Base-by-base conservation (phyloP, 1,140 invertebrate genomes). In the Zaprionus ghesquierei region DNA sequence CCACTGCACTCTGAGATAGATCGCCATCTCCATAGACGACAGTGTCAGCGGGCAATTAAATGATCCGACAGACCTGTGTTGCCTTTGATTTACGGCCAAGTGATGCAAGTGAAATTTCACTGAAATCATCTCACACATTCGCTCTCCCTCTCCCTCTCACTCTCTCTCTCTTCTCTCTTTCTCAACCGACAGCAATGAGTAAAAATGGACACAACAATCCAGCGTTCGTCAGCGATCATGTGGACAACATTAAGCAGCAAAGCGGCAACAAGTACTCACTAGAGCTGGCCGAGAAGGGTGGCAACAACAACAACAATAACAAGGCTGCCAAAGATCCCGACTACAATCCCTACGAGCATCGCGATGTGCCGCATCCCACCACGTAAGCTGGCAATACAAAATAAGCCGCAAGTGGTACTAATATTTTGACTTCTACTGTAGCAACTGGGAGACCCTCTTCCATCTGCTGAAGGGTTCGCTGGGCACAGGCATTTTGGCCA, bases 401-500 rank as follows among this genome's bases (percentile, higher is more conserved):
- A 18, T 41, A 8, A 41, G 1, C 2, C 6, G 8, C n/a, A 41
- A 8, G 6, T n/a, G 35, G 6, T 2, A 41, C 35, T 41, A 15
- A 41, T 73, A 74, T 74, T 81, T 89, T 5, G 9, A 23, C 46
- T 41, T 6, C n/a, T 18, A 50, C 20, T 41, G n/a, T 15, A 97
- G 96, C 55, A 96, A 96, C 92, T 92, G 92, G 25, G 96, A 97
- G 65, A 97, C 96, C 0, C 93, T 97, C 72, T 94, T 97, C 72
- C 96, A 97, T 90, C 91, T 97, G 69, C 90, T 97, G 18, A 97
- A 97, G 85, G 96, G 96, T 22, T 97, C 97, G 85, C 94, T 98
- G 59, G 97, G 97, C 5, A 98, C 97, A 0, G 97, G 97, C 5
- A 96, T 98, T 49, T 90, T 98, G 51, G 97, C 97, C 15, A 98